Base-by-base conservation (phyloP, 1,140 invertebrate genomes). In the Aricia agestis region DNA sequence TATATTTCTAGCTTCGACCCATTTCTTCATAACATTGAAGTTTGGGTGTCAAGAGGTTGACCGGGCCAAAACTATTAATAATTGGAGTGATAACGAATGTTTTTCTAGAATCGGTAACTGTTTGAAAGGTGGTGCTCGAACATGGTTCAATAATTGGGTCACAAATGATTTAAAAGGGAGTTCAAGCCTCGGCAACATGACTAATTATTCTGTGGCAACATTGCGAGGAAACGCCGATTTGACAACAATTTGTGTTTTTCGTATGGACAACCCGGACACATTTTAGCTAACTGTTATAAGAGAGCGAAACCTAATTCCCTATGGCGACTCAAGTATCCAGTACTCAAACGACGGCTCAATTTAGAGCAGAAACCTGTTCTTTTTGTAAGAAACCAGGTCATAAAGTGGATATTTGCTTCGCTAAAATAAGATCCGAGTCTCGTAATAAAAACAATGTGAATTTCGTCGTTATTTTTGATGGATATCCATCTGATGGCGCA, bases 171-270 rank as follows among this genome's bases (percentile, higher is more conserved):
- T 66, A 66, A 69, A 11, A 32, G n/a, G 4, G 76, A 75, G 59
- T 77, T 77, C 45, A 70, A 63, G 36, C 42, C 76, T 77, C 6
- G 74, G 76, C 52, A n/a, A n/a, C n/a, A n/a, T n/a, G n/a, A n/a
- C n/a, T n/a, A 25, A 25, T 25, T 25, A 25, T 25, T 25, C 25
- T n/a, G 25, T 25, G 25, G 25, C 25, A 25, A 25, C 25, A 25
- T 25, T 25, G 25, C 25, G 25, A 25, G 25, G 25, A 25, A 25
- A 25, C 25, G 25, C 25, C 25, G 25, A 25, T 25, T 25, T 25
- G 25, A 25, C 25, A 25, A 25, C 25, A 25, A 25, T 25, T 25
- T 25, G 25, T 25, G 25, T 25, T 25, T 25, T 25, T 25, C 25
- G 25, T 25, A 3, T 25, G 25, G 25, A 25, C 25, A 25, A 25